Percentiles rank a stretch among this genome's conserved stretches.
These are phyloP conservation scores for Sitodiplosis mosellana DNA, from an alignment of 1,140 invertebrate genomes.

Conservation along the genomic window DNA sequence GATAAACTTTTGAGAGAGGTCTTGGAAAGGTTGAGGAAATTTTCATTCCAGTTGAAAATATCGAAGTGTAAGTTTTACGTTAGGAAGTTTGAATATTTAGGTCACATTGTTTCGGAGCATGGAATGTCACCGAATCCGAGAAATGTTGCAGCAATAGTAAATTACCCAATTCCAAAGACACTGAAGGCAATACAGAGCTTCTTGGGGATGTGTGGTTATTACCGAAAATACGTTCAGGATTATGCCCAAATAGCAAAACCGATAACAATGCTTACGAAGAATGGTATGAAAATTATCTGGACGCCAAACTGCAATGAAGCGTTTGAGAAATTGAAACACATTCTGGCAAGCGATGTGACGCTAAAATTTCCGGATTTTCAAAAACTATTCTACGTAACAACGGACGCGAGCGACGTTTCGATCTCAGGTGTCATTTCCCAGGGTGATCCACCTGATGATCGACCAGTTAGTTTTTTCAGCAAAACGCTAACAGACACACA, in stretches of 20 bases:
- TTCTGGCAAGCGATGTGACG: no score
- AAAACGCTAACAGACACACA: no score
- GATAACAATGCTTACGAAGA: not conserved
- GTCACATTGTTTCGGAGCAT: slow-evolving; percentile 7
- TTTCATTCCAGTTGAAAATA: slow-evolving; percentile 5
- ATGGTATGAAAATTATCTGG: not conserved
- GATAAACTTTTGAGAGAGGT: slow-evolving; percentile 1
- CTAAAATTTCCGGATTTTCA: no score
- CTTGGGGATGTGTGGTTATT: slow-evolving; percentile 11
- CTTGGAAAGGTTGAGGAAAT: slow-evolving; percentile 4
- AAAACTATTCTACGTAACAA: no score
- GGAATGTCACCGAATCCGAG: slow-evolving; percentile 4
- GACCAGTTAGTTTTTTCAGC: no score
- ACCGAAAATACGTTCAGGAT: not conserved
- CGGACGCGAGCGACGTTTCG: no score
- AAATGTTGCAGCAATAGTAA: not conserved
- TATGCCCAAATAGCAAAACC: no score
- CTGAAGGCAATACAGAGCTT: not conserved
- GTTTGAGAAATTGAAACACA: not conserved
- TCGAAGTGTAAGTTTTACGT: slow-evolving; percentile 2
- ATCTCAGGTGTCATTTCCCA: no score
- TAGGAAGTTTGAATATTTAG: not conserved
- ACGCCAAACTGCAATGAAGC: not conserved
- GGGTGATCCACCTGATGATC: no score
- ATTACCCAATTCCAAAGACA: not conserved